These are phyloP conservation scores for Erpobdella octoculata DNA, from an alignment of 2,888 invertebrate genomes.

Conservation along the genomic window DNA sequence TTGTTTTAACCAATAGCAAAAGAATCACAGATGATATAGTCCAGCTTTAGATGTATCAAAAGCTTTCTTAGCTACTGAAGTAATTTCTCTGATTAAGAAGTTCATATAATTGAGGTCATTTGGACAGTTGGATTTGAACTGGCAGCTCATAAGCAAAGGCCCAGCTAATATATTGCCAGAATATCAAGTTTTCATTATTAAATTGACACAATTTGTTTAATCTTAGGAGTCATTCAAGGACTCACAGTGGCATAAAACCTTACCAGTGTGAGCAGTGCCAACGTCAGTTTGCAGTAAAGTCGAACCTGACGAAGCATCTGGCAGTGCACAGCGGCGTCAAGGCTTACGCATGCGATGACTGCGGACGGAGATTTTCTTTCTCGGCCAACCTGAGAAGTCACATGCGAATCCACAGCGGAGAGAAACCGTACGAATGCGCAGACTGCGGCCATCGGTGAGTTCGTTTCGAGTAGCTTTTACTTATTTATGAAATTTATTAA, in stretches of 20 bases:
- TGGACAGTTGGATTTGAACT: too few relatives aligned
- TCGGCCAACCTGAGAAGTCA: slow-evolving; percentile 26
- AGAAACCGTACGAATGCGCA: slow-evolving; percentile 26
- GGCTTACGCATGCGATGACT: slow-evolving; percentile 25
- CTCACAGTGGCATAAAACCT: slow-evolving; percentile 21
- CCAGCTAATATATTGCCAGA: too few relatives aligned
- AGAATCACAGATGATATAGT: too few relatives aligned
- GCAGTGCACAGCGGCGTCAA: slow-evolving; percentile 25
- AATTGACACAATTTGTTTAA: too few relatives aligned
- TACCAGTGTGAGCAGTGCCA: slow-evolving; percentile 17
- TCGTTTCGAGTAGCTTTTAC: too few relatives aligned
- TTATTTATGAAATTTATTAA: too few relatives aligned
- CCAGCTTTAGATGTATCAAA: too few relatives aligned
- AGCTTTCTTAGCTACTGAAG: too few relatives aligned
- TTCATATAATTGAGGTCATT: too few relatives aligned
- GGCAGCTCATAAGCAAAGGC: too few relatives aligned
- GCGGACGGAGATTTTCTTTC: slow-evolving; percentile 27
- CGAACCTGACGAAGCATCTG: slow-evolving; percentile 24
- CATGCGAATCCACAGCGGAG: slow-evolving; percentile 29
- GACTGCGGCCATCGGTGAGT: slow-evolving; percentile 24
- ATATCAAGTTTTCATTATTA: background rate
- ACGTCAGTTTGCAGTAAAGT: slow-evolving; percentile 25
- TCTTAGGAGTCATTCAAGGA: slow-evolving; percentile 14
- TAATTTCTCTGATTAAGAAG: too few relatives aligned
- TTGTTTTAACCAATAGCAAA: too few relatives aligned